Evolutionary conservation across 2,888 invertebrate genomes (phyloP).

Genomic region (Oscheius sp.): DNA sequence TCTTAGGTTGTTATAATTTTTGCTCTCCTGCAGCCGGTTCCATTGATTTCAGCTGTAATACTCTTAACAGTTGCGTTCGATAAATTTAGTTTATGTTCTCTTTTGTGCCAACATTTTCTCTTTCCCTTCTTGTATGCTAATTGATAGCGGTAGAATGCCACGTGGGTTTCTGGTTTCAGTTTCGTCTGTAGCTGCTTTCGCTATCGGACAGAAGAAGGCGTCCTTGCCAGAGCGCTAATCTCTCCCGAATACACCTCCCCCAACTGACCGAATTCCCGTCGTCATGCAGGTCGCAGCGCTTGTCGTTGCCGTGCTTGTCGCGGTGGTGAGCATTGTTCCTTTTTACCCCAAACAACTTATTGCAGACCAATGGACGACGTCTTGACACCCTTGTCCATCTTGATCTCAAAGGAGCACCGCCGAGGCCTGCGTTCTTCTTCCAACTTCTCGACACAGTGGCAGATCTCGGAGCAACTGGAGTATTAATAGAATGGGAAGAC

Average conservation of each 20-base stretch:
- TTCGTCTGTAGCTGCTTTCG: constrained; percentile 26
- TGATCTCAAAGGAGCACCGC: constrained; percentile 42
- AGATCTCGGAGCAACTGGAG: constrained; percentile 80
- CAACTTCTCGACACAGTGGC: constrained; percentile 74
- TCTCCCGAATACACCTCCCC: constrained; percentile 29
- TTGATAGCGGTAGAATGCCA: constrained; percentile 25
- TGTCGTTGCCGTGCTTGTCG: constrained; percentile 4
- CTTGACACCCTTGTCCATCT: constrained; percentile 8
- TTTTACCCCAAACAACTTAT: not conserved
- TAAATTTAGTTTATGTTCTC: too few species aligned
- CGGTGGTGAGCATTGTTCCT: not conserved
- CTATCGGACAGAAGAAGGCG: constrained; percentile 28
- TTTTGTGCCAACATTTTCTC: too few species aligned
- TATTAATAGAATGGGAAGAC: constrained; percentile 85
- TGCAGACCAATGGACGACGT: not conserved
- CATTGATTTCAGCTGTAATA: too few species aligned
- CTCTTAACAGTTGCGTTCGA: too few species aligned
- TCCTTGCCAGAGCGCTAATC: constrained; percentile 30
- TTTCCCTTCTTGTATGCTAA: constrained; percentile 25
- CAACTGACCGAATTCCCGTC: constrained; percentile 18
- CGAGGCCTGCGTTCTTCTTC: constrained; percentile 72
- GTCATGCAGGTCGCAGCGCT: constrained; percentile 24
- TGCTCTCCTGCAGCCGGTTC: too few species aligned
- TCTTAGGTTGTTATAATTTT: too few species aligned
- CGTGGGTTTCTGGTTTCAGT: constrained; percentile 26